phyloP scores from a whole-genome alignment of 1,140 invertebrate genomes.

The Drosophila athabasca region DNA sequence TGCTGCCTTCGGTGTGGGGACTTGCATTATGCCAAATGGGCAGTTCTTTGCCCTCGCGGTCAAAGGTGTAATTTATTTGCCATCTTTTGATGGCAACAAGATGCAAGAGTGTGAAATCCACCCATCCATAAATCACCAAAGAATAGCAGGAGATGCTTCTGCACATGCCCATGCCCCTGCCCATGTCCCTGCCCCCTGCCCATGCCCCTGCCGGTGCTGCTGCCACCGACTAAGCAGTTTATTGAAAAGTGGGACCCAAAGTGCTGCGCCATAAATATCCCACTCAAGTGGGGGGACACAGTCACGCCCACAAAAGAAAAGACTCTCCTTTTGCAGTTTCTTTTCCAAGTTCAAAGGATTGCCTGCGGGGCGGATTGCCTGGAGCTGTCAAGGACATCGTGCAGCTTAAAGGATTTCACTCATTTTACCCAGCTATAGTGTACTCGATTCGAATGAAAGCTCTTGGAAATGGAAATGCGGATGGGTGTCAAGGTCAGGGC shows the following conservation, averaged over 20 bases:
- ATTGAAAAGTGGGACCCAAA: conserved; percentile 69
- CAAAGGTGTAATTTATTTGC: conserved; percentile 71
- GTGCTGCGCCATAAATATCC: conserved; percentile 43
- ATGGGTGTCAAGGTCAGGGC: conserved; percentile 45
- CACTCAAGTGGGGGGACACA: conserved; percentile 35
- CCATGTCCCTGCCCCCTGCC: not conserved
- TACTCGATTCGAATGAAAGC: no score
- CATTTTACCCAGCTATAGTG: no score
- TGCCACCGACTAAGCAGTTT: conserved; percentile 71
- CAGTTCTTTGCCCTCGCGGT: conserved; percentile 33
- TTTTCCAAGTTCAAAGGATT: not conserved
- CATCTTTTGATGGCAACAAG: conserved; percentile 77
- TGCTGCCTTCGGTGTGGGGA: not conserved
- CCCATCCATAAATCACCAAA: conserved; percentile 66
- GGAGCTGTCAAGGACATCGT: not conserved
- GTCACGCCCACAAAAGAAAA: conserved; percentile 24
- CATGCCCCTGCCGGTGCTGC: not conserved
- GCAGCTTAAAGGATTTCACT: no score
- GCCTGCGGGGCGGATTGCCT: no score
- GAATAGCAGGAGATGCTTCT: conserved; percentile 52
- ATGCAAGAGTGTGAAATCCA: conserved; percentile 48
- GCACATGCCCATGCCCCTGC: not conserved
- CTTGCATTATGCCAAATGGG: conserved; percentile 39
- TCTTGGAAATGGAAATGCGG: not conserved
- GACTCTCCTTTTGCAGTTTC: no score